Evolutionary conservation across 2,113 vertebrate genomes (phyloP), one percentile per base, ranked within the genome.

Genomic region (Chlamydotis undulata): DNA sequence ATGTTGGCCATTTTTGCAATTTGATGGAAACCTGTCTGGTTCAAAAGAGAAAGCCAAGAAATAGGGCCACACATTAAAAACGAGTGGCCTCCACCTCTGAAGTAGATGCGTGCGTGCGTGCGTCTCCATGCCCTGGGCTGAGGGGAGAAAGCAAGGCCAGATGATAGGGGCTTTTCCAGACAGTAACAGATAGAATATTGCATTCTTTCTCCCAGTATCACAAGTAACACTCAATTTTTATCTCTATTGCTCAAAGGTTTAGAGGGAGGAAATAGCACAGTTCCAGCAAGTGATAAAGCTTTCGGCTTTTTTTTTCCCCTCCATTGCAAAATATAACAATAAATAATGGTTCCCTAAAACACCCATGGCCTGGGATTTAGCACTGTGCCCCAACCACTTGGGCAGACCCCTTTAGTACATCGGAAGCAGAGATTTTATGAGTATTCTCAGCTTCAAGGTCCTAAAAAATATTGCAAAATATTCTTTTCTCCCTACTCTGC

Each of bases 211-310:
- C 83, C 77, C 39, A 19, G 55, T 59, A 93, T 96, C 90, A 76
- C 93, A 70, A 97, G 95, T 95, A 97, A 98, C 97, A 97, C 97
- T 97, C 97, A 93, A 73, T 71, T 93, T 91, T 98, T 98, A 98
- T 98, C 98, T 98, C 76, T 61, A 57, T 71, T 91, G 94, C 97
- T 95, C 73, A 84, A 95, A 98, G 96, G 39, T 97, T 95, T 94
- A 96, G 89, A 96, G 98, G 98, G 98, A 98, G 98, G 98, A 98
- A 98, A 98, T 97, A 87, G 89, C 97, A 97, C 68, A 73, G 73
- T 96, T 97, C 93, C 76, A 96, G 94, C 78, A n/a, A 86, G 80
- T 45, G 97, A 97, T 97, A 97, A 97, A 97, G 83, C 70, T 90
- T 56, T 86, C 17, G 13, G 25, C 21, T n/a, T 88, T 37, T 76